phyloP scores from a whole-genome alignment of 2,797 vertebrate species.

The Aselliscus stoliczkanus region DNA sequence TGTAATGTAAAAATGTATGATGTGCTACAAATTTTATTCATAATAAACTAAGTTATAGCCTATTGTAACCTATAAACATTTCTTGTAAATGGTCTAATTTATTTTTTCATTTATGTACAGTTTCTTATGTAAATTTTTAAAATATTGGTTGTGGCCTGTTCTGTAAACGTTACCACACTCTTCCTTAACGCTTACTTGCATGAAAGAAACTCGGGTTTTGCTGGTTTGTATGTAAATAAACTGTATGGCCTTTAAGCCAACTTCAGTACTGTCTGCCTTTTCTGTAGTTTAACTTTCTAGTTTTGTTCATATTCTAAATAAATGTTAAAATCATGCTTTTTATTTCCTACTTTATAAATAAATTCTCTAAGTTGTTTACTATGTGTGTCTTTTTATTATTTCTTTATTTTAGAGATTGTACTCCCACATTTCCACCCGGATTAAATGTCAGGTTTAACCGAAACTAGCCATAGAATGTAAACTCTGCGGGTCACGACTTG shows the following conservation, averaged over 20 bases:
- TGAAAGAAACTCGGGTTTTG: conserved; percentile 74
- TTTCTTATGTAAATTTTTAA: conserved; percentile 74
- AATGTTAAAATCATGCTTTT: conserved; percentile 76
- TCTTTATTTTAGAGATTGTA: neutral
- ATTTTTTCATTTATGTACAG: conserved; percentile 83
- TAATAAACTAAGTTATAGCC: conserved; percentile 73
- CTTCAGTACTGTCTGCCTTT: conserved; percentile 68
- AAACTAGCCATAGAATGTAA: neutral
- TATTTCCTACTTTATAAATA: conserved; percentile 81
- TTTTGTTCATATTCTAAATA: conserved; percentile 77
- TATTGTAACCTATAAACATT: conserved; percentile 78
- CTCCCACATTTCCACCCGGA: neutral
- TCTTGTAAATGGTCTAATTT: conserved; percentile 85
- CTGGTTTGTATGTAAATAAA: conserved; percentile 26
- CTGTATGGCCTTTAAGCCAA: conserved; percentile 43
- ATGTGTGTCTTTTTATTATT: neutral
- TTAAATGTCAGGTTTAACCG: neutral
- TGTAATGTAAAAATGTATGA: conserved; percentile 78
- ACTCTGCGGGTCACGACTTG: neutral
- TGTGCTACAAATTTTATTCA: conserved; percentile 77
- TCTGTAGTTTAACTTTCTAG: conserved; percentile 73
- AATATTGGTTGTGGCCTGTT: conserved; percentile 68
- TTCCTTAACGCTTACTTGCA: conserved; percentile 76
- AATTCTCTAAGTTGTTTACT: conserved; percentile 72
- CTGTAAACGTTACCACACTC: conserved; percentile 72